Evolutionary conservation across 2,888 invertebrate genomes (phyloP), one percentile per base, ranked within the genome.

Genomic region (Drosophila flavopinicola): DNA sequence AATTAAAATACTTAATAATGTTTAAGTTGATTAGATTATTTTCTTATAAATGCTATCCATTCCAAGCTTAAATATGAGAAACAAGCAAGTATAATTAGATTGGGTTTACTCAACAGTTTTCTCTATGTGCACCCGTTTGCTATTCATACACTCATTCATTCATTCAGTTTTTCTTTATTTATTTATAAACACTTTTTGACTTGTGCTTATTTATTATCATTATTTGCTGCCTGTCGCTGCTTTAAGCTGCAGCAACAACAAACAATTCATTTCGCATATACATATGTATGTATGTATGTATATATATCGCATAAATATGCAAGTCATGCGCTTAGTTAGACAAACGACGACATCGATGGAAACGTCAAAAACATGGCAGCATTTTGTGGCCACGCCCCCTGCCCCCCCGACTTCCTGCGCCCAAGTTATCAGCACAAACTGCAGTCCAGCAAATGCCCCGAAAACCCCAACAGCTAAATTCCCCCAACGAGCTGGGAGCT

Each of bases 261-360:
- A 7, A 24, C 45, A 25, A 13, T n/a, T n/a, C n/a, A n/a, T n/a
- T n/a, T n/a, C n/a, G n/a, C n/a, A n/a, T n/a, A n/a, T n/a, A n/a
- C n/a, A n/a, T n/a, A n/a, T n/a, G n/a, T n/a, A n/a, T n/a, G n/a
- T n/a, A n/a, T n/a, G n/a, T n/a, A n/a, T n/a, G n/a, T n/a, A n/a
- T n/a, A 80, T 68, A 75, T 80, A 70, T 56, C 75, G 29, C 68
- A 74, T 82, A 76, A 74, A 78, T 72, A 82, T 85, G 85, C 82
- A 82, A 85, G 82, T 85, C 82, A 82, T 82, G 85, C 39, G 68
- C 76, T 76, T 45, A 66, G 73, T 80, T 78, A 66, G 73, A 83
- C 68, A 45, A 32, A 37, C 33, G 52, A 35, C 48, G 47, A 49
- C 54, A 35, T 49, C 48, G 52, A 52, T 38, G 41, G 42, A 35